Percentiles rank a stretch among this genome's conserved stretches.
Evolutionary conservation across 2,888 invertebrate species (phyloP).

Genomic region (Aleiodes alternator): DNA sequence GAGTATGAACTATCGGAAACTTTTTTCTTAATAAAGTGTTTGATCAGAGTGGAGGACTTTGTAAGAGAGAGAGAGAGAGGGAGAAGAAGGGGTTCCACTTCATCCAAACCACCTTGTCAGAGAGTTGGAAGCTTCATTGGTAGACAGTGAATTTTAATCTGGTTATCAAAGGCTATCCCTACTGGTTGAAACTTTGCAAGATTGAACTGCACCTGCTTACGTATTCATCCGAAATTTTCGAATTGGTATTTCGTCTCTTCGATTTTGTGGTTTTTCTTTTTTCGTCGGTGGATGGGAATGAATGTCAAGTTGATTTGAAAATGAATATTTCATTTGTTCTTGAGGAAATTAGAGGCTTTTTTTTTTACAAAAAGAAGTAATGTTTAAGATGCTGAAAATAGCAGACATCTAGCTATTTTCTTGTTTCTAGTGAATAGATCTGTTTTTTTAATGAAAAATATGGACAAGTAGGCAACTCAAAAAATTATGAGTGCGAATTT

Average conservation of each 20-base stretch:
- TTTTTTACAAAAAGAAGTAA: too few relatives aligned
- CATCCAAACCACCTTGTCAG: conserved; percentile 40
- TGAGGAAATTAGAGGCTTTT: too few relatives aligned
- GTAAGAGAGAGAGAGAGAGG: not conserved
- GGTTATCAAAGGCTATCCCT: conserved; percentile 39
- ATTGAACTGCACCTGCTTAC: conserved; percentile 34
- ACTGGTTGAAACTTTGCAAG: conserved; percentile 28
- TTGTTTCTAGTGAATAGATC: too few relatives aligned
- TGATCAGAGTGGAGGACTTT: conserved; percentile 60
- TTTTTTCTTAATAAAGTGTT: conserved; percentile 70
- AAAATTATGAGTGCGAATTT: too few relatives aligned
- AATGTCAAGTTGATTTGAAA: conserved; percentile 10
- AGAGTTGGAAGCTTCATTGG: conserved; percentile 26
- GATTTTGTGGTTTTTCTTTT: conserved; percentile 6
- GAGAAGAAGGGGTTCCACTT: conserved; percentile 11
- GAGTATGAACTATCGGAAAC: conserved; percentile 60
- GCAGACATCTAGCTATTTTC: too few relatives aligned
- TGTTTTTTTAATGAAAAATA: too few relatives aligned
- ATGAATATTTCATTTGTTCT: not conserved
- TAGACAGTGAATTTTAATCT: conserved; percentile 54
- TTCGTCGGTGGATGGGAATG: not conserved
- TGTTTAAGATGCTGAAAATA: too few relatives aligned
- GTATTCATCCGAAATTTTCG: conserved; percentile 32
- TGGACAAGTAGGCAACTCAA: too few relatives aligned
- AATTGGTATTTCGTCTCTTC: conserved; percentile 12